Percentiles rank a stretch among this genome's conserved stretches.
Conservation (phyloP, 2,113 vertebrate genomes). For the Camelus dromedarius region DNA sequence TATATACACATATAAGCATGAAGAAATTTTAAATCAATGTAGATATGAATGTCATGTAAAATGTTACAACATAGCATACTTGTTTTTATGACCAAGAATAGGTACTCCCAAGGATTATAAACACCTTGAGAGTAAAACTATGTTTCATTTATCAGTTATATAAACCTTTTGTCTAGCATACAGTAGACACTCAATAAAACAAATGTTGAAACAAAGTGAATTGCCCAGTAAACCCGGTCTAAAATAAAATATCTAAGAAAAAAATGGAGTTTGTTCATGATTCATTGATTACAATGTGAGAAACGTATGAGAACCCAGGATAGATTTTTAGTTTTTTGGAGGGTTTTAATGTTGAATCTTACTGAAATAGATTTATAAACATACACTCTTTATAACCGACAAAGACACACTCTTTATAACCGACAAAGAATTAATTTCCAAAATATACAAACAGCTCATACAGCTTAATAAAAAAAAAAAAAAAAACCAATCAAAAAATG, state of each 20-base stretch:
- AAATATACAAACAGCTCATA: too few relatives aligned
- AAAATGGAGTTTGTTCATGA: not conserved
- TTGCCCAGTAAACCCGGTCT: not conserved
- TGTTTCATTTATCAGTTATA: not conserved
- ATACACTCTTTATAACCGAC: not conserved
- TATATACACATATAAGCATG: not conserved
- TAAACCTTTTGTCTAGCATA: not conserved
- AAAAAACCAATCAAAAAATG: too few relatives aligned
- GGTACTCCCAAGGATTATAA: not conserved
- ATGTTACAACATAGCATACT: not conserved
- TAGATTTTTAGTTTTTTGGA: not conserved
- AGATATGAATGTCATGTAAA: not conserved
- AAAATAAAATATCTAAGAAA: not conserved
- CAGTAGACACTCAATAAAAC: not conserved
- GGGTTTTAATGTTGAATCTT: not conserved
- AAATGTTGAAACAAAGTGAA: not conserved
- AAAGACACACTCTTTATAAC: not conserved
- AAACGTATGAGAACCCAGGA: not conserved
- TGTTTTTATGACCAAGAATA: not conserved
- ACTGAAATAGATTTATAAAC: not conserved
- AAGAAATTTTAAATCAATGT: constrained; percentile 16
- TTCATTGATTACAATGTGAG: not conserved
- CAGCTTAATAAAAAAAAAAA: too few relatives aligned
- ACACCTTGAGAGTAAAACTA: not conserved
- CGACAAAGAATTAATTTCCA: too few relatives aligned